These are phyloP conservation scores for Thripadectes ignobilis DNA, from an alignment of 2,797 vertebrate species.

Conservation along the genomic window DNA sequence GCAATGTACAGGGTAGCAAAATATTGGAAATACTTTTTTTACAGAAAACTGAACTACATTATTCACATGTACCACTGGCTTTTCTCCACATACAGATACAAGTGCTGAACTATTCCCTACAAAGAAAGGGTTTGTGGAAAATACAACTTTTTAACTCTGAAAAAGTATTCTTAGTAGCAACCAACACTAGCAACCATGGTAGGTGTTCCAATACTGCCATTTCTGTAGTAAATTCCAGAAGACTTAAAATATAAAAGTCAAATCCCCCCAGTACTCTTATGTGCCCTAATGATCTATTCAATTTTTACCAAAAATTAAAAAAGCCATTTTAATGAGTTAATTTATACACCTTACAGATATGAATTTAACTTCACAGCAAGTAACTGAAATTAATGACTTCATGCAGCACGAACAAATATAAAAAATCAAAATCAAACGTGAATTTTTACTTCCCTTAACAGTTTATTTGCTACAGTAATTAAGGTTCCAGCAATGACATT, in stretches of 20 bases:
- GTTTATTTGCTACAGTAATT: neutral
- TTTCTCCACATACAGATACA: neutral
- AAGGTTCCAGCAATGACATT: neutral
- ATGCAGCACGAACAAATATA: neutral
- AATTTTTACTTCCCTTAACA: neutral
- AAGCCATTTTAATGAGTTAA: neutral
- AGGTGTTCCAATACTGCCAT: neutral
- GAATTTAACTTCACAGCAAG: neutral
- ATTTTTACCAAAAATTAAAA: neutral
- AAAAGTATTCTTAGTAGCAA: neutral
- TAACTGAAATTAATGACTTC: neutral
- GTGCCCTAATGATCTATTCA: neutral
- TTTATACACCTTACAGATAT: neutral
- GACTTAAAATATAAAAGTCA: neutral
- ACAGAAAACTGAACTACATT: neutral
- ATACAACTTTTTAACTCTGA: neutral
- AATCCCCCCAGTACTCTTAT: neutral
- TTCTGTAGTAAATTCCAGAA: neutral
- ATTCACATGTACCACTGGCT: neutral
- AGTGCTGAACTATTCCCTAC: neutral
- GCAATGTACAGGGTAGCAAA: neutral
- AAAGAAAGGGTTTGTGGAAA: neutral
- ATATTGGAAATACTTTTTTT: neutral
- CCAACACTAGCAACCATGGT: neutral
- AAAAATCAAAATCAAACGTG: neutral